Evolutionary conservation across 2,113 vertebrate species (phyloP), one percentile per base, ranked within the genome.

Genomic region (Rafetus swinhoei): DNA sequence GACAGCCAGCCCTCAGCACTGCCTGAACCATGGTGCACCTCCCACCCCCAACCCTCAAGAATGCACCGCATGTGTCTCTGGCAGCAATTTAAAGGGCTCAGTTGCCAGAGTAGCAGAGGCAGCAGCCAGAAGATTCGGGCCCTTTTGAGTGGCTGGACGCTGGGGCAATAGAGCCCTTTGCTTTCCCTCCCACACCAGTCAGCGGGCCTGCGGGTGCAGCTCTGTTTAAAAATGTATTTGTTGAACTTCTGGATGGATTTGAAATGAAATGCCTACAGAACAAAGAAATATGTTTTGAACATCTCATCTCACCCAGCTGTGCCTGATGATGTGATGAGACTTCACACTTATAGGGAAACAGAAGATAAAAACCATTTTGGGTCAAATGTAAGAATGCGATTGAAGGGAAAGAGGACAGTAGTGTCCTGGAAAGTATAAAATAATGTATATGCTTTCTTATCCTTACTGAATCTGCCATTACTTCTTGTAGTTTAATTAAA

Each of bases 211-310:
- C 5, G 45, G 45, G 12, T 52, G 29, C 24, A 82, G 89, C 69
- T 56, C 25, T 50, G 10, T 53, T 7, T 2, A 0, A 2, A n/a
- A 79, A 22, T 79, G 55, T 35, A 16, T 4, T 15, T 0, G 12
- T 12, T 77, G 12, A 77, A 77, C 74, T 27, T 76, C 74, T 77
- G 6, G 22, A 77, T 77, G 1, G 1, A 45, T 81, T 57, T 62
- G 50, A 92, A 92, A 25, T 50, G 4, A 4, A 92, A 25, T 50
- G 4, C 4, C 74, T 27, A 84, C 72, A 57, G 9, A 86, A 85
- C 7, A 19, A n/a, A 83, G 3, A 50, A 24, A 50, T 50, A 77
- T 15, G 39, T 57, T 90, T 50, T 91, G 50, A 91, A 93, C 84
- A 52, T 59, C 56, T 29, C 39, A 86, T 55, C 82, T 85, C 54